Evolutionary conservation across 2,113 vertebrate species (phyloP).

Genomic region (Balaenoptera acutorostrata): DNA sequence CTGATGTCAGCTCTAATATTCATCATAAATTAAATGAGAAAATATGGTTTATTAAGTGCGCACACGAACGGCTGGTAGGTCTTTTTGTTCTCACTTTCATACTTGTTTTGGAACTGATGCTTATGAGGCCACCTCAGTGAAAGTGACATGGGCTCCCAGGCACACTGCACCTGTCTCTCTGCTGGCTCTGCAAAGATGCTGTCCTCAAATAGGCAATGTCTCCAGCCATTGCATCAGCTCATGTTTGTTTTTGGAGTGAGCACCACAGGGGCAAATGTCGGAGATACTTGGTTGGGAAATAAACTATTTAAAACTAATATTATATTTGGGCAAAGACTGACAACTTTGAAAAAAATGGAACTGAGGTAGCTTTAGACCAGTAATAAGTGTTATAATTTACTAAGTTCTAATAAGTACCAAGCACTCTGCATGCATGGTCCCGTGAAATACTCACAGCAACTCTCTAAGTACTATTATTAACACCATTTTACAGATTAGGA

Average conservation of each 20-base stretch:
- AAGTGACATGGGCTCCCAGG: no score
- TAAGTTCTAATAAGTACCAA: not conserved
- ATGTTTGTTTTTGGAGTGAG: not conserved
- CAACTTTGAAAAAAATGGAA: not conserved
- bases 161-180: not conserved
- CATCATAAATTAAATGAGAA: not conserved
- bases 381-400: not conserved
- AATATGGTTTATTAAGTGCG: not conserved
- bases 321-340: not conserved
- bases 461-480: not conserved
- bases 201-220: not conserved
- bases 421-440: not conserved
- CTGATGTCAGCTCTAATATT: not conserved
- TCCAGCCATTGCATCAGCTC: not conserved
- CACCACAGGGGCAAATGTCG: not conserved
- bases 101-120: not conserved
- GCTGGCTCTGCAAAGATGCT: not conserved
- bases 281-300: not conserved
- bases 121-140: not conserved
- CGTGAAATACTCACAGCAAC: not conserved
- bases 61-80: not conserved
- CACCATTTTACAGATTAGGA: not conserved
- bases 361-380: not conserved
- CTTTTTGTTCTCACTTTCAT: not conserved
- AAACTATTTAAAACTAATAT: not conserved